phyloP scores from a whole-genome alignment of 2,888 invertebrate species.

The Caenorhabditis sinica region DNA sequence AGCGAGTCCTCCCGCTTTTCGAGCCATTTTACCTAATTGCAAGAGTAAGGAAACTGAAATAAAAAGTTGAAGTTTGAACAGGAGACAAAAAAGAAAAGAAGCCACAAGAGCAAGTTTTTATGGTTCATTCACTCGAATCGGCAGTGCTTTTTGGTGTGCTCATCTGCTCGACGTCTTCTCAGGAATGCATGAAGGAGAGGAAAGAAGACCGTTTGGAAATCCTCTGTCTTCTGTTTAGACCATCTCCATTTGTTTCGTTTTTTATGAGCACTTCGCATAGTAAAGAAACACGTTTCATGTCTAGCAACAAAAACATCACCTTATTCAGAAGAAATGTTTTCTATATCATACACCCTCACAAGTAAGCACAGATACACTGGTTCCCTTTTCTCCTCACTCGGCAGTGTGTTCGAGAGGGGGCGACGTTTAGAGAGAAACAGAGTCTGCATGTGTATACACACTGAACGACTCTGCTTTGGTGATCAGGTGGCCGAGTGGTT shows the following conservation, averaged over 20 bases:
- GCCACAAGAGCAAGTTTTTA: constrained; percentile 35
- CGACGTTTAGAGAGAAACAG: constrained; percentile 16
- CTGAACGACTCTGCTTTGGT: background rate
- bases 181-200: constrained; percentile 53
- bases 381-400: background rate
- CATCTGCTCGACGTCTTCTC: constrained; percentile 38
- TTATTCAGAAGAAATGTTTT: background rate
- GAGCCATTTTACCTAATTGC: constrained; percentile 53
- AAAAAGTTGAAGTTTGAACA: constrained; percentile 37
- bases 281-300: background rate
- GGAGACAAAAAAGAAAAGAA: constrained; percentile 14
- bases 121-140: constrained; percentile 54
- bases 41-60: constrained; percentile 12
- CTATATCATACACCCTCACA: background rate
- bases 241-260: constrained; percentile 43
- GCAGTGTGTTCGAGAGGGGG: background rate
- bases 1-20: constrained; percentile 72
- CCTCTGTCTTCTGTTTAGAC: constrained; percentile 16
- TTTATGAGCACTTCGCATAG: constrained; percentile 39
- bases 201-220: constrained; percentile 33
- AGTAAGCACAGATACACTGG: constrained; percentile 14
- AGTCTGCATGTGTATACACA: constrained; percentile 29
- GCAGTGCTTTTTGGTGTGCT: constrained; percentile 63
- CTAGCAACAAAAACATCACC: too few relatives aligned
- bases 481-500: constrained; percentile 84